phyloP scores from a whole-genome alignment of 2,113 vertebrate species.

The Dascyllus trimaculatus region DNA sequence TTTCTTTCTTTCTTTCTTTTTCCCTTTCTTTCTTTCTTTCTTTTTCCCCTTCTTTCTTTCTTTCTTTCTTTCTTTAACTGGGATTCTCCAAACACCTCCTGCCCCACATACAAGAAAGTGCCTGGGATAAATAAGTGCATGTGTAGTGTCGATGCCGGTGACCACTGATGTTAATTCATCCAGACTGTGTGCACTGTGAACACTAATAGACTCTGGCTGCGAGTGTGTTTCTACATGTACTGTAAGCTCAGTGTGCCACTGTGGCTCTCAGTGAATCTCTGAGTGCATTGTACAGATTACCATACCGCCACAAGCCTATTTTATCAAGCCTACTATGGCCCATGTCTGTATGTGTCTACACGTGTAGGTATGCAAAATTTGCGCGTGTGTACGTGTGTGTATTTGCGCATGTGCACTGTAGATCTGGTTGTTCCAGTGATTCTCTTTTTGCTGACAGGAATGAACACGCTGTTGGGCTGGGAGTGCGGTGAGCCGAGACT shows the following conservation, averaged over 20 bases:
- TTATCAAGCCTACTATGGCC: constrained; percentile 35
- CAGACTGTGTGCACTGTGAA: constrained; percentile 65
- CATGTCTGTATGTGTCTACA: constrained; percentile 9
- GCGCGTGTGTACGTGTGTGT: constrained; percentile 1
- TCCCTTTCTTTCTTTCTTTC: background rate
- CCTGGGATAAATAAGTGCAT: constrained; percentile 52
- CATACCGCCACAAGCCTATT: constrained; percentile 33
- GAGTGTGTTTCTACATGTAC: constrained; percentile 53
- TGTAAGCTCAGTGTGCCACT: constrained; percentile 43
- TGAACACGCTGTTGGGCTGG: constrained; percentile 69
- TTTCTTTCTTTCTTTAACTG: background rate
- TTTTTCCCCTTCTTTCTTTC: too few species aligned
- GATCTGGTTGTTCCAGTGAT: constrained; percentile 68
- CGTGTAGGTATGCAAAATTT: background rate
- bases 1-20: too few species aligned
- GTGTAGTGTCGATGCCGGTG: constrained; percentile 50
- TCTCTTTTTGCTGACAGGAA: constrained; percentile 79
- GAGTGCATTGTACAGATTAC: constrained; percentile 47
- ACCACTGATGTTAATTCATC: constrained; percentile 72
- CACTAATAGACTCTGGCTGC: constrained; percentile 74
- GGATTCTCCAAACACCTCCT: constrained; percentile 6
- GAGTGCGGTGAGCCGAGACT: constrained; percentile 71
- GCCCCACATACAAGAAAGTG: constrained; percentile 20
- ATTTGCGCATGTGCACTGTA: constrained; percentile 29
- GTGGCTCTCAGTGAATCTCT: constrained; percentile 32